A percentile compares a stretch with the other conserved stretches of the same genome.
Conservation (phyloP, 2,797 vertebrate genomes). For the Siniperca undulata region DNA sequence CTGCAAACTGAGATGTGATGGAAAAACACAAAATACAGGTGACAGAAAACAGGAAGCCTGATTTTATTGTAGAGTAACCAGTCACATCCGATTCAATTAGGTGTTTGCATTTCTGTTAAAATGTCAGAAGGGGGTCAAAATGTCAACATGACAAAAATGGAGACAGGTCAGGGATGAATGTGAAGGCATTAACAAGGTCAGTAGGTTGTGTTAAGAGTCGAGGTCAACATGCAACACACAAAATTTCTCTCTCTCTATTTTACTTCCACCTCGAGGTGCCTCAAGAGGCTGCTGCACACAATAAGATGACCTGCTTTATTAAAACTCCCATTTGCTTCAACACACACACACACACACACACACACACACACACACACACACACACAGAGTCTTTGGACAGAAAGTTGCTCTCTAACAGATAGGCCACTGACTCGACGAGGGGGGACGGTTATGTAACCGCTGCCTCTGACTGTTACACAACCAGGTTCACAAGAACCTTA, state of each 20-base stretch:
- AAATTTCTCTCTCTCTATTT: not conserved
- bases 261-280: not conserved
- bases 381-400: slow-evolving; percentile 32
- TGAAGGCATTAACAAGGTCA: slow-evolving; percentile 16
- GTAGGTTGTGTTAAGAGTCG: not conserved
- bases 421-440: slow-evolving; percentile 56
- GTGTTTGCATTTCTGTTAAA: not conserved
- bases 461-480: slow-evolving; percentile 81
- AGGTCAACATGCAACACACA: not conserved
- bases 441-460: slow-evolving; percentile 75
- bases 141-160: not conserved
- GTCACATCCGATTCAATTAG: not conserved
- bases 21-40: not conserved
- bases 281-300: slow-evolving; percentile 9
- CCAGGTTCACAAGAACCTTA: slow-evolving; percentile 70
- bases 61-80: slow-evolving; percentile 6
- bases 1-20: not conserved
- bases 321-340: not conserved
- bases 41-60: not conserved
- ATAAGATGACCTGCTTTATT: not conserved
- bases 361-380: slow-evolving; percentile 22
- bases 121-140: not conserved
- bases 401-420: slow-evolving; percentile 51
- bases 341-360: slow-evolving; percentile 20
- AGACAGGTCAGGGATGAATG: not conserved